Evolutionary conservation across 2,888 invertebrate species (phyloP).

Genomic region (Nephrotoma appendiculata): DNA sequence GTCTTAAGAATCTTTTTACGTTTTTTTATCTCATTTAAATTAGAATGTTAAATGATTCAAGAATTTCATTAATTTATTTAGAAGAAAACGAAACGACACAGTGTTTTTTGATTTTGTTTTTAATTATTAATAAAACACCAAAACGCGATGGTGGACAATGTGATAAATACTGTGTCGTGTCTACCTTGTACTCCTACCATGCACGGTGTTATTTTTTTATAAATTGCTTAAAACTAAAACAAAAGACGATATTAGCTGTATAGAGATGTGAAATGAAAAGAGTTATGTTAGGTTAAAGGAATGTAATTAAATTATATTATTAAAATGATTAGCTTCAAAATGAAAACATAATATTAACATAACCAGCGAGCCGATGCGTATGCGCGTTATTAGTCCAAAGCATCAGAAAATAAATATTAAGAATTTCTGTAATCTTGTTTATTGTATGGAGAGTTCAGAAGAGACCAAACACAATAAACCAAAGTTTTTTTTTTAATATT

Average conservation of each 20-base stretch:
- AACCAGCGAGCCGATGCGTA: not conserved
- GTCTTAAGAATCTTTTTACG: not conserved
- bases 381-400: not conserved
- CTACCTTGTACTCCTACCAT: not conserved
- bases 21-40: not conserved
- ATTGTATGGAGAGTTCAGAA: not conserved
- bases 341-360: not conserved
- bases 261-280: not conserved
- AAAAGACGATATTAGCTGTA: no score
- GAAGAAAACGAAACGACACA: not conserved
- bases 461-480: not conserved
- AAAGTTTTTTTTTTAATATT: not conserved
- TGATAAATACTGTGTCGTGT: not conserved
- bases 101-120: not conserved
- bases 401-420: not conserved
- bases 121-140: not conserved
- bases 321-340: not conserved
- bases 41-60: not conserved
- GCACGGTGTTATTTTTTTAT: not conserved
- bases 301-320: not conserved
- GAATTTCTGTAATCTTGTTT: not conserved
- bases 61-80: not conserved
- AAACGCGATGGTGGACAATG: not conserved
- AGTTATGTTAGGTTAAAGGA: not conserved
- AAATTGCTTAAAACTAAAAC: not conserved